Evolutionary conservation across 2,113 vertebrate genomes (phyloP).

Genomic region (Sigmodon hispidus): DNA sequence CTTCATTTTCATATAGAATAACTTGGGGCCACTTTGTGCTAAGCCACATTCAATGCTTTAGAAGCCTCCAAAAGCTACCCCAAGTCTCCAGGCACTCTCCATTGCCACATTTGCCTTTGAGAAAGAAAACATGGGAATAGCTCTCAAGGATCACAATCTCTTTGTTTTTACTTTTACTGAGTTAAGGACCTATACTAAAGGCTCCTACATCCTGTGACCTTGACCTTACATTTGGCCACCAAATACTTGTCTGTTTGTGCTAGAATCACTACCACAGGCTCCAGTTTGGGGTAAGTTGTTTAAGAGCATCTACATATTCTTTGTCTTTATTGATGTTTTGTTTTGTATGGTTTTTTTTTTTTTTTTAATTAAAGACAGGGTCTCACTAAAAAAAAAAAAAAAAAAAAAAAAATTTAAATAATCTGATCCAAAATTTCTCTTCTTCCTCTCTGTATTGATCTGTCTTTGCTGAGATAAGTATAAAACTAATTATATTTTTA

Average conservation of each 20-base stretch:
- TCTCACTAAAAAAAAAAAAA: no score
- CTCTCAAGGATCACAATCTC: neutral
- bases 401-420: no score
- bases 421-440: conserved; percentile 18
- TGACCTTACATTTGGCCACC: neutral
- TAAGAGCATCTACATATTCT: neutral
- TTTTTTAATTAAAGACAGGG: neutral
- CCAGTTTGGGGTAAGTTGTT: neutral
- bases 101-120: neutral
- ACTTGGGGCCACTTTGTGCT: no score
- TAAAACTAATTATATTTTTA: neutral
- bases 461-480: conserved; percentile 41
- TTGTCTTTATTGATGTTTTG: neutral
- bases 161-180: conserved; percentile 7
- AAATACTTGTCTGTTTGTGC: neutral
- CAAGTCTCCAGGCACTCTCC: neutral
- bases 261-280: neutral
- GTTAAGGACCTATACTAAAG: neutral
- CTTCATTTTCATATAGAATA: no score
- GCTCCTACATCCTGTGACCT: neutral
- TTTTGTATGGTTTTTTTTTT: neutral
- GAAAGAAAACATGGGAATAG: neutral
- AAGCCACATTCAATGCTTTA: neutral
- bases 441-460: neutral
- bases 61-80: neutral